Base-by-base conservation (phyloP, 2,113 vertebrate genomes). In the Laticauda laticaudata region DNA sequence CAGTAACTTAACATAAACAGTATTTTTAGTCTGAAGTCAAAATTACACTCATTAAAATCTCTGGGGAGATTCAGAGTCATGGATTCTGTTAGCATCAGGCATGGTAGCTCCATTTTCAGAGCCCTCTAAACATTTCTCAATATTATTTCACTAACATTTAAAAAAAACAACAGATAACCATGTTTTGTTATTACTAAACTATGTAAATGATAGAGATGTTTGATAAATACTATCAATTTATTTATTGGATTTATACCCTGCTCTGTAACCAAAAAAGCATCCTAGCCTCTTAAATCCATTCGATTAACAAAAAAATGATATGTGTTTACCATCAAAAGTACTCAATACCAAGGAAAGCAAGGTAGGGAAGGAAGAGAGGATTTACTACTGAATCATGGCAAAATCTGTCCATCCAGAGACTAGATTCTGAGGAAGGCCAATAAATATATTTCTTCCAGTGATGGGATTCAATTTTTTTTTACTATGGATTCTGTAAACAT, bases 321-420 rank as follows among this genome's bases (percentile, higher is more conserved):
- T 45, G 48, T 45, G 24, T 61, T 90, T 69, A 51, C 26, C 20
- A 21, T 11, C 39, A 29, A 64, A 51, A 64, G 61, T 14, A 48
- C 12, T 20, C 4, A 26, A 51, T 15, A 51, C 24, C 15, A 51
- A 90, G 64, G 26, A n/a, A 59, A 51, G 26, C 64, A 69, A 26
- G 24, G 53, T 69, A 18, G 26, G 21, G 23, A 64, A 15, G 26
- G 56, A 26, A 59, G n/a, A 61, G 39, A 48, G 39, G 2, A n/a
- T 10, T 39, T 34, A 34, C 21, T 95, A 90, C 18, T 87, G 23
- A 91, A 93, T 34, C 55, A 15, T 61, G 45, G 1, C 90, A 94
- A 95, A 94, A 88, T 95, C 93, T 94, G 86, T 87, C 92, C 92
- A 93, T 8, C 45, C 87, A 91, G 51, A 94, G 88, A 93, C 59